Evolutionary conservation across 1,140 invertebrate species (phyloP).

Genomic region (Chrysomallon squamiferum): DNA sequence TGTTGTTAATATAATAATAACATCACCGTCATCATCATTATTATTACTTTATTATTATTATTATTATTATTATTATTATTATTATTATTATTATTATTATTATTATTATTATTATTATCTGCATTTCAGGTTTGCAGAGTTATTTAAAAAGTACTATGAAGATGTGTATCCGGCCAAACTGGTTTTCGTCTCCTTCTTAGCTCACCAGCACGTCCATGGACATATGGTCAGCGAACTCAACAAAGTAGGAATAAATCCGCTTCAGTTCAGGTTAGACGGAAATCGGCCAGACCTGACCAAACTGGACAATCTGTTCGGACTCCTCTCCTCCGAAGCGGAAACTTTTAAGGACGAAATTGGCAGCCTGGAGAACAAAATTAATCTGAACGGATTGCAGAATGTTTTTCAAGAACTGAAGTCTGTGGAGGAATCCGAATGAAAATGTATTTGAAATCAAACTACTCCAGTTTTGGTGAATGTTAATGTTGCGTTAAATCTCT

Average conservation of each 20-base stretch:
- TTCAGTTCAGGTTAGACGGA: conserved; percentile 53
- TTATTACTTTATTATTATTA: too few relatives aligned
- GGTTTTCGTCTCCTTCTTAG: conserved; percentile 60
- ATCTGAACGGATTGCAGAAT: conserved; percentile 20
- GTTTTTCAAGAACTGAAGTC: conserved; percentile 26
- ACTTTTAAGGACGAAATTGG: conserved; percentile 15
- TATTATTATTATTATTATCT: conserved; percentile 1
- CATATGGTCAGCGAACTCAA: conserved; percentile 50
- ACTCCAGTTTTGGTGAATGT: neutral
- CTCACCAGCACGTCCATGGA: conserved; percentile 45
- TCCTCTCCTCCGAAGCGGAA: conserved; percentile 44
- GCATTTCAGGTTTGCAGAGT: conserved; percentile 37
- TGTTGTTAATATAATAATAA: too few relatives aligned
- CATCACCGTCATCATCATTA: too few relatives aligned
- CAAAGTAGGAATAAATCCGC: conserved; percentile 32
- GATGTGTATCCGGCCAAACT: conserved; percentile 58
- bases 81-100: too few relatives aligned
- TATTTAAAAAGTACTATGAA: conserved; percentile 56
- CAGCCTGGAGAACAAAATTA: conserved; percentile 22
- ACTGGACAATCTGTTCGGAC: conserved; percentile 57
- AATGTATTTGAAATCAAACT: neutral
- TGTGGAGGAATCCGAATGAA: neutral
- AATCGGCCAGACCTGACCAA: conserved; percentile 58
- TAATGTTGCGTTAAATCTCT: neutral
- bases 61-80: too few relatives aligned